phyloP scores from a whole-genome alignment of 2,888 invertebrate genomes.

The Thelaira solivaga region DNA sequence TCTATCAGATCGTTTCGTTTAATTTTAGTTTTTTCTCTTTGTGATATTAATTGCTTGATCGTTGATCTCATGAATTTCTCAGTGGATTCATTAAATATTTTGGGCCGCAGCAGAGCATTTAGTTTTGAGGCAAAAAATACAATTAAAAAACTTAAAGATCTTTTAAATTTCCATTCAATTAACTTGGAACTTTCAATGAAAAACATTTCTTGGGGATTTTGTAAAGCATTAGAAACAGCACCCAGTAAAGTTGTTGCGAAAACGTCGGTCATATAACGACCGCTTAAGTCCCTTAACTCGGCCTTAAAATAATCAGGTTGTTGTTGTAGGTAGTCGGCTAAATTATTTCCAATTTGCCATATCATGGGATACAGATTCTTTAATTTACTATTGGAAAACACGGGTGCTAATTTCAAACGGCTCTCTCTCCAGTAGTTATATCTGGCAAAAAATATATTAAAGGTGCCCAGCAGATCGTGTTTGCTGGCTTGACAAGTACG shows the following conservation, averaged over 20 bases:
- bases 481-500: constrained; percentile 70
- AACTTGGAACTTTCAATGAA: neutral
- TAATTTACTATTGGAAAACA: constrained; percentile 69
- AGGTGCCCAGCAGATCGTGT: constrained; percentile 66
- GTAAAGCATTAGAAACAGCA: constrained; percentile 67
- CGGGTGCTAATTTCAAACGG: constrained; percentile 66
- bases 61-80: constrained; percentile 1
- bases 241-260: constrained; percentile 70
- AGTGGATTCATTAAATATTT: neutral
- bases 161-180: neutral
- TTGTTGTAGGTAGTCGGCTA: constrained; percentile 64
- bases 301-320: neutral
- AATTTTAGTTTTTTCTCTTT: neutral
- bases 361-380: constrained; percentile 72
- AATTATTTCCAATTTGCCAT: constrained; percentile 60
- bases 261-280: constrained; percentile 72
- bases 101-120: neutral
- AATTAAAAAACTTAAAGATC: constrained; percentile 16
- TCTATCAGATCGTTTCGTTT: constrained; percentile 33
- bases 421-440: constrained; percentile 70
- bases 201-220: constrained; percentile 36
- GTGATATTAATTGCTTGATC: neutral
- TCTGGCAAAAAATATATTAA: constrained; percentile 69
- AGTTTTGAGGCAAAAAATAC: constrained; percentile 16
- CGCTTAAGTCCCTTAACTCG: constrained; percentile 69